Conservation (phyloP, 2,113 vertebrate genomes). For the Gambusia holbrooki region DNA sequence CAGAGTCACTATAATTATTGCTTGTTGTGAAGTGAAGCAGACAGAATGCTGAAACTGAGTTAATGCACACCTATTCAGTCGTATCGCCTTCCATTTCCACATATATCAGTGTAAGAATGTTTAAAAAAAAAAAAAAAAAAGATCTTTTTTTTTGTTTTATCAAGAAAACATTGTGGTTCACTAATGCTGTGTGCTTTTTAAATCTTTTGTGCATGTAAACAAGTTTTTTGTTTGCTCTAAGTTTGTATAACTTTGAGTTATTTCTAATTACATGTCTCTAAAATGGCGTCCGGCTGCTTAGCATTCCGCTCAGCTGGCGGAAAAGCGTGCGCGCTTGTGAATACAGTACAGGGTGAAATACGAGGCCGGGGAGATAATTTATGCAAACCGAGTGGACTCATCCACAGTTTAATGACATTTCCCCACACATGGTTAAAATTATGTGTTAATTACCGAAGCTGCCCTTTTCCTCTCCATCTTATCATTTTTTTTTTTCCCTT, state of each 20-base stretch:
- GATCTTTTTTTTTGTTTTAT: too few relatives aligned
- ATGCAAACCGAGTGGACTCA: constrained; percentile 26
- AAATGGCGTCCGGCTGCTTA: constrained; percentile 10
- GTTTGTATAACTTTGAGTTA: background rate
- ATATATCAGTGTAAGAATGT: background rate
- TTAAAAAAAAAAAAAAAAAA: background rate
- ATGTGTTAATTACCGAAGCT: constrained; percentile 40
- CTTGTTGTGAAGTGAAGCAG: background rate
- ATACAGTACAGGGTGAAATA: constrained; percentile 6
- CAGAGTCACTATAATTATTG: background rate
- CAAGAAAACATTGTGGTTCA: background rate
- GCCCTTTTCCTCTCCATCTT: background rate
- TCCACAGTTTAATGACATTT: constrained; percentile 33
- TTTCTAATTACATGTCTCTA: constrained; percentile 22
- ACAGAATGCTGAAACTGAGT: background rate
- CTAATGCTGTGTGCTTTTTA: background rate
- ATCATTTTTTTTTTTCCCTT: background rate
- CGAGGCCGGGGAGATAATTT: constrained; percentile 34
- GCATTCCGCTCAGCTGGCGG: constrained; percentile 14
- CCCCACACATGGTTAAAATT: constrained; percentile 7
- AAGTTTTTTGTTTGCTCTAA: background rate
- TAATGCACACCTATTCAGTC: background rate
- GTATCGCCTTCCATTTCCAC: background rate
- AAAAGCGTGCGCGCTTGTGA: constrained; percentile 16
- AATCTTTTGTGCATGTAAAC: background rate